Evolutionary conservation across 2,888 invertebrate species (phyloP).

Genomic region (Oligia fasciuncula): DNA sequence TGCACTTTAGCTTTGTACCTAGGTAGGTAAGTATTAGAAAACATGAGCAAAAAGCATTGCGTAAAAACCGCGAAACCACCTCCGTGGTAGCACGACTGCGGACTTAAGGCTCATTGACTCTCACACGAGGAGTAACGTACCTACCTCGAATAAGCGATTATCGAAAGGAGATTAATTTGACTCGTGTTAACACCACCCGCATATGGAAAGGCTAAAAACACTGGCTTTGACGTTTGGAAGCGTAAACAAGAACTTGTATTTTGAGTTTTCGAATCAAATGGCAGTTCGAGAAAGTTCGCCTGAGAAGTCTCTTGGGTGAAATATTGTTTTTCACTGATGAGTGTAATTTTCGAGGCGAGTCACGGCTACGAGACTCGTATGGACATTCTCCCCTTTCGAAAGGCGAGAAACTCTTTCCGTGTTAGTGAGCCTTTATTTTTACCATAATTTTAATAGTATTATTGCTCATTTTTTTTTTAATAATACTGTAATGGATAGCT

Average conservation of each 20-base stretch:
- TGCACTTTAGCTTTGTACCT: conserved; percentile 16
- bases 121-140: not conserved
- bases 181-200: conserved; percentile 6
- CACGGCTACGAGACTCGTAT: not conserved
- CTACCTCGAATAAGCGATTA: not conserved
- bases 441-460: not conserved
- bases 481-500: not conserved
- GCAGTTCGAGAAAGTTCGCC: not conserved
- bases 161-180: not conserved
- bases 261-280: not conserved
- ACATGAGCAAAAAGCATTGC: conserved; percentile 25
- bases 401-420: not conserved
- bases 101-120: not conserved
- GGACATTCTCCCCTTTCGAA: not conserved
- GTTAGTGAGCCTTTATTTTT: not conserved
- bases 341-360: not conserved
- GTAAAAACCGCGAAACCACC: conserved; percentile 42
- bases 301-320: not conserved
- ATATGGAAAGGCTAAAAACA: not conserved
- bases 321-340: not conserved
- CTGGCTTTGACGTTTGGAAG: not conserved
- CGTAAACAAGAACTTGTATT: not conserved
- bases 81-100: conserved; percentile 23
- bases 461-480: too few species aligned
- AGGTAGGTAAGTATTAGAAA: conserved; percentile 11